phyloP scores from a whole-genome alignment of 2,888 invertebrate genomes.

The Hypsopygia costalis region DNA sequence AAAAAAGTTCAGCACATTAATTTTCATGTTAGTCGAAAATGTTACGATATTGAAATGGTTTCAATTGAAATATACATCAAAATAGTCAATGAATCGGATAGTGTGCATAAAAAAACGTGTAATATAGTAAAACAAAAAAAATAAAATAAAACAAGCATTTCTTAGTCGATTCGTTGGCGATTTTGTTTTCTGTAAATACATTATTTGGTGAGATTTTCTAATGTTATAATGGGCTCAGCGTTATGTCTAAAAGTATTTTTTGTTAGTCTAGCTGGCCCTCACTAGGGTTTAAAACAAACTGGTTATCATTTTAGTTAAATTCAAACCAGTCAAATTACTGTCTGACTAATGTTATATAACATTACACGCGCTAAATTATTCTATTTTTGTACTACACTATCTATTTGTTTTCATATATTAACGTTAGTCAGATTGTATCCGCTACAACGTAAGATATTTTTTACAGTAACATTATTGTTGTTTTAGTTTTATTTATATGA shows the following conservation, averaged over 20 bases:
- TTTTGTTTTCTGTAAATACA: neutral
- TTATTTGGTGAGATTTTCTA: constrained; percentile 33
- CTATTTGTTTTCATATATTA: constrained; percentile 4
- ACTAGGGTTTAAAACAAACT: constrained; percentile 10
- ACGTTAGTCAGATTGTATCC: constrained; percentile 5
- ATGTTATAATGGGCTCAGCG: constrained; percentile 30
- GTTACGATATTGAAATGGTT: too few relatives aligned
- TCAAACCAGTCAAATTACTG: constrained; percentile 16
- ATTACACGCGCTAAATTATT: neutral
- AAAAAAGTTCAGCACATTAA: too few relatives aligned
- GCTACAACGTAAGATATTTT: constrained; percentile 8
- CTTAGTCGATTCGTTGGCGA: constrained; percentile 14
- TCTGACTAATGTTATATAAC: constrained; percentile 3
- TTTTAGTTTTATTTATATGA: constrained; percentile 9
- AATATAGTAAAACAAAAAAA: constrained; percentile 20
- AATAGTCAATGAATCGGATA: too few relatives aligned
- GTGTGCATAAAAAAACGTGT: constrained; percentile 8
- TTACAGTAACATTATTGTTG: constrained; percentile 6
- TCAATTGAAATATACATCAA: too few relatives aligned
- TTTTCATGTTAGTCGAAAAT: too few relatives aligned
- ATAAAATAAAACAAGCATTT: constrained; percentile 22
- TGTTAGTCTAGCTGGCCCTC: constrained; percentile 36
- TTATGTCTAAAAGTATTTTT: constrained; percentile 39
- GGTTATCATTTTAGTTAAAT: constrained; percentile 12
- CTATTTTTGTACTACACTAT: constrained; percentile 7